phyloP scores from a whole-genome alignment of 1,140 invertebrate species.

The Charaxes varanes region DNA sequence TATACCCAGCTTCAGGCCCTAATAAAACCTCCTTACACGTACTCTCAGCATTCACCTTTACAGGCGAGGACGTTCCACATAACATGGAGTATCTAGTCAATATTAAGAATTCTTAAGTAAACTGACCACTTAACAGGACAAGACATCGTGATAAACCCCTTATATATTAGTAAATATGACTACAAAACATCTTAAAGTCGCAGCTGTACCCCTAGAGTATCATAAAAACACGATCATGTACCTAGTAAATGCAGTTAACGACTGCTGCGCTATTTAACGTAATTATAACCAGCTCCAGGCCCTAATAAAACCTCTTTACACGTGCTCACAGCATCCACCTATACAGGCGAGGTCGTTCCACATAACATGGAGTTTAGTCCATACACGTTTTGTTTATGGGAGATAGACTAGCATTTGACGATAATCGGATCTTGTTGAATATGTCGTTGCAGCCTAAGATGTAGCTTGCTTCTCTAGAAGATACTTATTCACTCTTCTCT shows the following conservation, averaged over 20 bases:
- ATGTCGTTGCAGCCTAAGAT: no score
- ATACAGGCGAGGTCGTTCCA: background rate
- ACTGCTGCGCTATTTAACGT: slow-evolving; percentile 4
- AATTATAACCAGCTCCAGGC: slow-evolving; percentile 16
- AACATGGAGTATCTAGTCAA: slow-evolving; percentile 4
- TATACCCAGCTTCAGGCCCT: slow-evolving; percentile 13
- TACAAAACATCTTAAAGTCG: no score
- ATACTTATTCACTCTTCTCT: no score
- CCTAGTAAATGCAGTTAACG: slow-evolving; percentile 8
- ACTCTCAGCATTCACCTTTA: slow-evolving; percentile 2
- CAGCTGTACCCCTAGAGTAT: no score
- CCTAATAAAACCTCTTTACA: slow-evolving; percentile 19
- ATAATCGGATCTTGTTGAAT: no score
- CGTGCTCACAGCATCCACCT: slow-evolving; percentile 2
- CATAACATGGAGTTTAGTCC: slow-evolving; percentile 4
- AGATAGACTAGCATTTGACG: no score
- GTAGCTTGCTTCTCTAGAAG: no score
- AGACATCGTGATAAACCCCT: no score
- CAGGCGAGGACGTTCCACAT: slow-evolving; percentile 1
- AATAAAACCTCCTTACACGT: slow-evolving; percentile 19
- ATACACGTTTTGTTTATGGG: no score
- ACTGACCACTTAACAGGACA: no score
- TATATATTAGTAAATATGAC: no score
- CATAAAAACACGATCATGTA: background rate
- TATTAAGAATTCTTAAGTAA: no score